A percentile compares a stretch with the other conserved stretches of the same genome.
Evolutionary conservation across 2,113 vertebrate species (phyloP).

Genomic region (Nothocercus julius): DNA sequence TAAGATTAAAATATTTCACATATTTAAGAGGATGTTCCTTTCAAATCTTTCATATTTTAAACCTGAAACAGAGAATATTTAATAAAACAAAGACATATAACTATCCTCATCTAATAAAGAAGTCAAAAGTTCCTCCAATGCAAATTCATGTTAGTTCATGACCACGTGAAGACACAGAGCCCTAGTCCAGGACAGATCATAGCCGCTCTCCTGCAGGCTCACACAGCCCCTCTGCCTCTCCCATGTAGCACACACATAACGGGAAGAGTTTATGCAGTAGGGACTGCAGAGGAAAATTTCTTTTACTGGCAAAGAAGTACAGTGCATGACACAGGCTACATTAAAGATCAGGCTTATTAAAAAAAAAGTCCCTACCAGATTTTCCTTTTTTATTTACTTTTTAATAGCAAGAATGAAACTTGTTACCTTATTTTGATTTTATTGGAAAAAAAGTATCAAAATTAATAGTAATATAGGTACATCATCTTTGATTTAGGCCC

Average conservation of each 20-base stretch:
- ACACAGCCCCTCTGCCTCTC: background rate
- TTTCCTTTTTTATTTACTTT: background rate
- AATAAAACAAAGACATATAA: background rate
- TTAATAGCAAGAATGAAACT: background rate
- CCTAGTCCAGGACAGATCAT: background rate
- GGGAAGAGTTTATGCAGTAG: background rate
- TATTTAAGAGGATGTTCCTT: conserved; percentile 42
- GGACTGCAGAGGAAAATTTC: background rate
- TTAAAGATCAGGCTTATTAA: background rate
- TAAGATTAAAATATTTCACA: conserved; percentile 65
- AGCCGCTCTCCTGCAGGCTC: background rate
- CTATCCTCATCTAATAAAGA: background rate
- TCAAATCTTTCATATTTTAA: conserved; percentile 1
- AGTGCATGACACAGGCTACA: background rate
- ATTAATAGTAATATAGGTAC: background rate
- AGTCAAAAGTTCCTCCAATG: background rate
- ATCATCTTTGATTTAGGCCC: background rate
- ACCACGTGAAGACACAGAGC: background rate
- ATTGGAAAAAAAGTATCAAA: rapidly evolving
- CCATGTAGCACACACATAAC: background rate
- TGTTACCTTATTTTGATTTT: background rate
- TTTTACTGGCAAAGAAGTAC: background rate
- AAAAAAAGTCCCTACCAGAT: background rate
- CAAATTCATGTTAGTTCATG: background rate
- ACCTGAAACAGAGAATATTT: background rate